Base-by-base conservation (phyloP, 1,140 invertebrate genomes). In the Ceratina australensis region DNA sequence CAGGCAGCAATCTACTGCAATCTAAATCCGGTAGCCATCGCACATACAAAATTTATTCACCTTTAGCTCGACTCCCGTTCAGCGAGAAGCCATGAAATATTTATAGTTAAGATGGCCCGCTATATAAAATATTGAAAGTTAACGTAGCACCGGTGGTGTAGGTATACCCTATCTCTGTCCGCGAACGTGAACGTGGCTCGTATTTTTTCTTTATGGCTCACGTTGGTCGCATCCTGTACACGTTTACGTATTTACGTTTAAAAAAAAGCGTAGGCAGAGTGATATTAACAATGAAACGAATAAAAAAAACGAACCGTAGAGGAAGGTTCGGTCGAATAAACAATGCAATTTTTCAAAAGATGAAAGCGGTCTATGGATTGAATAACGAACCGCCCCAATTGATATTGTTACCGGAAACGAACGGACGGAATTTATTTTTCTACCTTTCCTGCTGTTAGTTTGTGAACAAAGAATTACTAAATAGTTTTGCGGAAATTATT, bases 61-160 rank as follows among this genome's bases (percentile, higher is more conserved):
- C 12, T 16, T 20, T 28, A 20, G 49, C 10, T 42, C 16, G 42
- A n/a, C 15, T 28, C 15, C 7, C 20, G 26, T 72, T 56, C 22
- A 52, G 12, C 42, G 12, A 16, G 12, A 20, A 5, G 0, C 0
- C 3, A 24, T 33, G 18, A 61, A 61, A 61, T 72, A 61, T 72
- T 72, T 49, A 50, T 61, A 52, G 57, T 16, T n/a, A 61, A 59
- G 20, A 10, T 2, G 22, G n/a, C 10, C 0, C 12, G 18, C 5
- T 16, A 13, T 33, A 61, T 61, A 26, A 71, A 72, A 61, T 72
- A 72, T 72, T 61, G 69, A 50, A 72, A 28, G 15, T 72, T 50
- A 61, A 74, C 50, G 10, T 1, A 4, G 28, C 20, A 47, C 18
- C 63, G 28, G 16, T 4, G 42, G 22, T 56, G 18, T 68, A 42